Evolutionary conservation across 2,888 invertebrate species (phyloP), one percentile per base, ranked within the genome.

Genomic region (Aleiodes testaceus): DNA sequence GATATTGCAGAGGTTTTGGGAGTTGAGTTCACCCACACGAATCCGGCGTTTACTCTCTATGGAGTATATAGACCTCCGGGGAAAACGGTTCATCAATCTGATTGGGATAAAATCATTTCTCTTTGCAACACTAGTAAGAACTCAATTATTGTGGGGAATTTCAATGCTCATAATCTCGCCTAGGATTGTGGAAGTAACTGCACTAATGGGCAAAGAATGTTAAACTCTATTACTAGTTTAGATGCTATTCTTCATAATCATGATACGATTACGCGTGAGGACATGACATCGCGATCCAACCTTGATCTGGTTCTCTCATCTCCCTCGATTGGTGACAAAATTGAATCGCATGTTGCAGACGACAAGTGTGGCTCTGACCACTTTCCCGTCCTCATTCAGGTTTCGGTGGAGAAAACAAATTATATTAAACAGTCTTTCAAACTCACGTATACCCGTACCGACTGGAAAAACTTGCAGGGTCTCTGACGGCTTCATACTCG

Each of bases 391-490:
- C 7, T 55, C 22, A 30, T n/a, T 14, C 55, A 55, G 22, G 55
- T 55, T 1, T 26, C 55, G 16, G 30, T 55, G 12, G 55, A 30
- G 14, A 30, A 30, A n/a, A 12, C 1, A 12, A 55, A 22, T 3
- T 55, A 55, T 55, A 30, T 55, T 12, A 26, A 55, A 14, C 11
- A 55, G 14, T 55, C 30, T 36, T 12, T 66, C 69, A 22, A 22
- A 22, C 22, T 22, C 22, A 55, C 12, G 12, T 55, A 30, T 1
- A 22, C 30, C 14, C 26, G 30, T 16, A 55, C 55, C 0, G 18
- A 55, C 3, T 55, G 55, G 55, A 30, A 30, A 6, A 12, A 14
- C 18, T 44, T 9, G 1, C 18, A 9, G 9, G 5, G 5, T 18
- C 18, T 9, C n/a, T 44, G 7, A 16, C 14, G 9, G 18, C 30